Evolutionary conservation across 1,140 invertebrate genomes (phyloP).

Genomic region (Zeugodacus cucurbitae): DNA sequence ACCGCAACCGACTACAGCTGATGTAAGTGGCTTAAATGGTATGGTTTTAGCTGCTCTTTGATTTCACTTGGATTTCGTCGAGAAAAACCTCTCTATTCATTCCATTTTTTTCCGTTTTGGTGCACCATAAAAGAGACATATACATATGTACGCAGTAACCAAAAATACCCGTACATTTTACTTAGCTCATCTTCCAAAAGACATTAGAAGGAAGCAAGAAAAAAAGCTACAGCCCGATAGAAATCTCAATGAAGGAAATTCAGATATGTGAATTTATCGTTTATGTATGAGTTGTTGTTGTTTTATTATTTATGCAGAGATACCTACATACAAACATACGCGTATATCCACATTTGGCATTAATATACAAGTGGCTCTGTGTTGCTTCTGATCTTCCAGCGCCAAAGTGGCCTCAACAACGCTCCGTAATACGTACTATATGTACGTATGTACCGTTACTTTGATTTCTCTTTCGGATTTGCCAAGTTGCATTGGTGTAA

Average conservation of each 20-base stretch:
- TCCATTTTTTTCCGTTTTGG: neutral
- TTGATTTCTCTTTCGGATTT: conserved; percentile 32
- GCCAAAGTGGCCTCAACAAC: neutral
- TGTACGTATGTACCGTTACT: neutral
- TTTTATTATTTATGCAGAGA: neutral
- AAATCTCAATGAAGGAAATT: neutral
- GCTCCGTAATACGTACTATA: neutral
- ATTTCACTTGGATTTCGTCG: neutral
- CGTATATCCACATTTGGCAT: neutral
- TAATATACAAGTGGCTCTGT: neutral
- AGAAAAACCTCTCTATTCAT: neutral
- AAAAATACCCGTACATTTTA: neutral
- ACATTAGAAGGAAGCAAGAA: neutral
- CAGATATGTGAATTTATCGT: neutral
- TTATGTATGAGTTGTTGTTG: neutral
- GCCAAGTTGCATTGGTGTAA: conserved; percentile 16
- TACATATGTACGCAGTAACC: neutral
- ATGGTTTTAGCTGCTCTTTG: neutral
- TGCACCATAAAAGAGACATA: neutral
- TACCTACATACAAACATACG: neutral
- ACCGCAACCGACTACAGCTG: neutral
- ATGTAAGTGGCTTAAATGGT: neutral
- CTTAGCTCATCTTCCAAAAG: neutral
- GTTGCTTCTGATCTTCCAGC: neutral
- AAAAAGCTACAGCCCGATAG: neutral